These are phyloP conservation scores for Chamaea fasciata DNA, from an alignment of 2,113 vertebrate genomes.

Conservation along the genomic window DNA sequence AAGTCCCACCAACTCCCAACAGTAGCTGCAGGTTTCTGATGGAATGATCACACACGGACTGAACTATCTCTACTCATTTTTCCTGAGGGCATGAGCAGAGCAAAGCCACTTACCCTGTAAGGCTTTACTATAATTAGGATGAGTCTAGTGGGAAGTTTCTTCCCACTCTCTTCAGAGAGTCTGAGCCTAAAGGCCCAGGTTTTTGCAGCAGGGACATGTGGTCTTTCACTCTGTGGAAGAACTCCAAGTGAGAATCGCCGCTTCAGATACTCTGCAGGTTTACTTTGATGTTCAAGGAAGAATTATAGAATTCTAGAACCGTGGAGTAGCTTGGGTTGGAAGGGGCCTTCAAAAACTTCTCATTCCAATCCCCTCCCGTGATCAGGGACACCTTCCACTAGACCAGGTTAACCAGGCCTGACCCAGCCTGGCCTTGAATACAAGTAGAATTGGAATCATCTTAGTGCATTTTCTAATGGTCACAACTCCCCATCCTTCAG, in stretches of 20 bases:
- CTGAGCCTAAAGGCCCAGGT: background rate
- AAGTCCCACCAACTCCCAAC: background rate
- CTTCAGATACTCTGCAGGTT: background rate
- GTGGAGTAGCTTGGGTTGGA: background rate
- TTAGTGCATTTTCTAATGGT: background rate
- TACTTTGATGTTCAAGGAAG: background rate
- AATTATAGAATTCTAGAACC: background rate
- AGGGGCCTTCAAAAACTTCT: background rate
- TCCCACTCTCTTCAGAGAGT: background rate
- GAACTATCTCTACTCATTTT: background rate
- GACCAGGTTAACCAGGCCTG: background rate
- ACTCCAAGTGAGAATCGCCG: background rate
- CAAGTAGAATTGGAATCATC: background rate
- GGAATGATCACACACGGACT: background rate
- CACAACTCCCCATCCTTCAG: background rate
- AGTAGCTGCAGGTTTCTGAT: background rate
- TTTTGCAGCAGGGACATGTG: background rate
- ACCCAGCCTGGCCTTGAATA: background rate
- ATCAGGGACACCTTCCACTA: background rate
- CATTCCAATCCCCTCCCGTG: fast-evolving
- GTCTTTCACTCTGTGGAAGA: background rate
- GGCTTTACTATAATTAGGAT: background rate
- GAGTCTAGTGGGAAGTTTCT: background rate
- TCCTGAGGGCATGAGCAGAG: background rate
- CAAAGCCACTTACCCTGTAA: background rate